Conservation (phyloP, 2,888 invertebrate genomes). For the Euzetes globulus region DNA sequence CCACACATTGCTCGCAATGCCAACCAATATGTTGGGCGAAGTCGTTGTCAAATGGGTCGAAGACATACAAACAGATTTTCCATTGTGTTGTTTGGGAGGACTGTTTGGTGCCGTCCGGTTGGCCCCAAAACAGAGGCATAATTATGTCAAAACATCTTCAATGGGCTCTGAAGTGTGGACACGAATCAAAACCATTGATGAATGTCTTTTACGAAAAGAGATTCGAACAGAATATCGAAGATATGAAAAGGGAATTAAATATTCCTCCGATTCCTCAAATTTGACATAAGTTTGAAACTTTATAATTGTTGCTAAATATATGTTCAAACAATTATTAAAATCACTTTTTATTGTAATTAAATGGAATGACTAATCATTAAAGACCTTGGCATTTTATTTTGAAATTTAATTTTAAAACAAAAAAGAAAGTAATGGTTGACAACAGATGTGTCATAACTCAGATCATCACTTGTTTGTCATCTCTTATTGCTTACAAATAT, state of each 20-base stretch:
- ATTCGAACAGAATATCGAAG: conserved; percentile 77
- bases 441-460: too few relatives aligned
- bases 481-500: too few relatives aligned
- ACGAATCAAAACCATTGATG: conserved; percentile 67
- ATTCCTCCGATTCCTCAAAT: conserved; percentile 51
- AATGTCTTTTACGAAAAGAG: conserved; percentile 85
- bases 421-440: too few relatives aligned
- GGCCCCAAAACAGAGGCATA: conserved; percentile 70
- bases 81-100: conserved; percentile 91
- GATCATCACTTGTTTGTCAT: too few relatives aligned
- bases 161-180: conserved; percentile 75
- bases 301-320: not conserved
- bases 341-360: not conserved
- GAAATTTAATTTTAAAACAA: not conserved
- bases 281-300: not conserved
- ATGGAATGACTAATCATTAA: not conserved
- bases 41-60: conserved; percentile 92
- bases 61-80: conserved; percentile 84
- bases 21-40: conserved; percentile 78
- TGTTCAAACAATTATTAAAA: not conserved
- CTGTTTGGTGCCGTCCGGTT: conserved; percentile 83
- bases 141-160: conserved; percentile 71
- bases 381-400: too few relatives aligned
- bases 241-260: conserved; percentile 71
- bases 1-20: conserved; percentile 85